phyloP scores from a whole-genome alignment of 2,888 invertebrate species.

The Nymphalis polychloros region DNA sequence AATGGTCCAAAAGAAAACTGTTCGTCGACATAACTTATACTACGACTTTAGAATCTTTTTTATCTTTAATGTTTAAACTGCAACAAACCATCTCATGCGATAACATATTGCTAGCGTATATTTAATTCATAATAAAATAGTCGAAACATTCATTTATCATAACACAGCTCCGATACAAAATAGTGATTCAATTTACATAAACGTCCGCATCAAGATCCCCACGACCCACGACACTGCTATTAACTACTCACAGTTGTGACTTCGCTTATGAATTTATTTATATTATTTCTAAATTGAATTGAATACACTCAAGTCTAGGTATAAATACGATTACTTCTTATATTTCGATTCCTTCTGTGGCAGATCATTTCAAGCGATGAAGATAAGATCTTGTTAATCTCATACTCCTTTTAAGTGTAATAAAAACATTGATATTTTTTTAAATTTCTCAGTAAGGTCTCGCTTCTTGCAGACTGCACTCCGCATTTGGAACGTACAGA shows the following conservation, averaged over 20 bases:
- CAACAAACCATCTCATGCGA: background rate
- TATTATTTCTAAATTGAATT: background rate
- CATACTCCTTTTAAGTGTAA: slow-evolving; percentile 10
- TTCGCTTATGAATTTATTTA: background rate
- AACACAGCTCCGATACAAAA: slow-evolving; percentile 17
- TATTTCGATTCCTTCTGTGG: background rate
- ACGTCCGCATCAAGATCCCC: slow-evolving; percentile 17
- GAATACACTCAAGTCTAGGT: background rate
- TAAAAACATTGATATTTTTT: slow-evolving; percentile 10
- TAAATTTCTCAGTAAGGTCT: background rate
- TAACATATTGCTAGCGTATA: background rate
- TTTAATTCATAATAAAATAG: background rate
- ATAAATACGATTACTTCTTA: background rate
- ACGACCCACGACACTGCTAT: background rate
- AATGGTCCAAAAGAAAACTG: no score
- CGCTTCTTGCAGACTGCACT: slow-evolving; percentile 11
- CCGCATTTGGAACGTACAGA: slow-evolving; percentile 18
- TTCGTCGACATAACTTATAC: no score
- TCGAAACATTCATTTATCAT: slow-evolving; percentile 15
- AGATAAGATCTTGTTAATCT: slow-evolving; percentile 20
- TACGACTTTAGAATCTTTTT: no score
- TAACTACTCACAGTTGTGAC: background rate
- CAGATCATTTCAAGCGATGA: background rate
- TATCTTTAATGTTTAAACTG: no score
- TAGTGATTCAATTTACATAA: slow-evolving; percentile 29